Conservation (phyloP, 2,113 vertebrate species). For the Plecotus auritus region DNA sequence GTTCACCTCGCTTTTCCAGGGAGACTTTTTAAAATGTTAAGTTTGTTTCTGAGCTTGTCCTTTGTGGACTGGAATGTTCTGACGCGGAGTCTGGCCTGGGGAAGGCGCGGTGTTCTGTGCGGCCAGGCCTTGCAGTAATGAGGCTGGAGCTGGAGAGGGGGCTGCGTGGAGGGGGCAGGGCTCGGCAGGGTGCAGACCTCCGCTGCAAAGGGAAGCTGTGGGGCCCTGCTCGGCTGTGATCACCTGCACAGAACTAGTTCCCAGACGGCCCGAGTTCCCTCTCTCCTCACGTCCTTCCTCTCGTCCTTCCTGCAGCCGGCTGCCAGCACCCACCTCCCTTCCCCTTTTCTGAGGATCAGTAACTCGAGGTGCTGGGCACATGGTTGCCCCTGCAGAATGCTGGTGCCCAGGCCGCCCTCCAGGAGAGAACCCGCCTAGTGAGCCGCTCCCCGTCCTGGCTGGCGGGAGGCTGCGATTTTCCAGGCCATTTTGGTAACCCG, state of each 20-base stretch:
- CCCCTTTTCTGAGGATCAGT: not conserved
- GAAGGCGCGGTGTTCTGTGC: not conserved
- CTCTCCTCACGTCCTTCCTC: not conserved
- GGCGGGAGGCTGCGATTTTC: not conserved
- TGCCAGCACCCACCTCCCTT: accelerated
- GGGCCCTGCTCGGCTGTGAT: accelerated
- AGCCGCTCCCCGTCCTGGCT: not conserved
- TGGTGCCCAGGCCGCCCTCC: not conserved
- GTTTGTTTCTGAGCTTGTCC: not conserved
- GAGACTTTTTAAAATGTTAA: not conserved
- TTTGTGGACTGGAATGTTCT: not conserved
- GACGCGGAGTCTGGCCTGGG: not conserved
- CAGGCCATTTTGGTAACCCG: accelerated
- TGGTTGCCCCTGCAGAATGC: not conserved
- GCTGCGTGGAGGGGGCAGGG: accelerated
- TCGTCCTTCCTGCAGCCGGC: accelerated
- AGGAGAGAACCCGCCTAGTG: accelerated
- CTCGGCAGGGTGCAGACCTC: accelerated
- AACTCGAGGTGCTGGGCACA: accelerated
- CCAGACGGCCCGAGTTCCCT: accelerated
- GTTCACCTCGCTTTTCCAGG: not conserved
- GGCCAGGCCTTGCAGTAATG: not conserved
- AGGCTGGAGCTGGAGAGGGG: not conserved
- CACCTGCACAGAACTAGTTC: not conserved
- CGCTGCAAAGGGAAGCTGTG: accelerated